A percentile compares a stretch with the other conserved stretches of the same genome.
Conservation (phyloP, 2,113 vertebrate genomes). For the Furnarius figulus region DNA sequence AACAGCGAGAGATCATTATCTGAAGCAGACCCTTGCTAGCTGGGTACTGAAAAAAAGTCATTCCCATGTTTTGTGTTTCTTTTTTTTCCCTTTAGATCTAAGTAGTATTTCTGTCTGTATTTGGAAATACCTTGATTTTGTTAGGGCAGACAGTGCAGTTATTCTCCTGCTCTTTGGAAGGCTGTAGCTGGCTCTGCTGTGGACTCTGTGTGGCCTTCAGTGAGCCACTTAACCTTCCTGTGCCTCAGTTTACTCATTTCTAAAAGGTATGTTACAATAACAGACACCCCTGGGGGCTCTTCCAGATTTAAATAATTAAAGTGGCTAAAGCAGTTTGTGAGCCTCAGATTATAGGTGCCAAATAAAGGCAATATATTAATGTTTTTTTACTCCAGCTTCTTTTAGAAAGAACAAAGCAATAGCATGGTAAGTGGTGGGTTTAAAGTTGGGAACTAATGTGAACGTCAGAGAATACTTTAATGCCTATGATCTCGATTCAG, state of each 20-base stretch:
- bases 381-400: background rate
- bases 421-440: background rate
- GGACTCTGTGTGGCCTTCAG: conserved; percentile 55
- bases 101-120: background rate
- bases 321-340: background rate
- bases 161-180: background rate
- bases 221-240: conserved; percentile 30
- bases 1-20: conserved; percentile 53
- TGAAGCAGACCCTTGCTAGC: background rate
- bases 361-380: background rate
- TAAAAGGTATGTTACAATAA: conserved; percentile 33
- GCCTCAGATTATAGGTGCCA: conserved; percentile 34
- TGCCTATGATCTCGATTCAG: background rate
- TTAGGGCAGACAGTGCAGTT: background rate
- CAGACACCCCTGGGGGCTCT: conserved; percentile 6
- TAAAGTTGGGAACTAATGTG: background rate
- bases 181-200: background rate
- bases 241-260: conserved; percentile 32
- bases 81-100: background rate
- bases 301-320: conserved; percentile 42
- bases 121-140: background rate
- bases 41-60: background rate
- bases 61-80: background rate
- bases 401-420: background rate
- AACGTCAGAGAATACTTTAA: background rate